Base-by-base conservation (phyloP, 1,140 invertebrate species). In the Ruditapes philippinarum region DNA sequence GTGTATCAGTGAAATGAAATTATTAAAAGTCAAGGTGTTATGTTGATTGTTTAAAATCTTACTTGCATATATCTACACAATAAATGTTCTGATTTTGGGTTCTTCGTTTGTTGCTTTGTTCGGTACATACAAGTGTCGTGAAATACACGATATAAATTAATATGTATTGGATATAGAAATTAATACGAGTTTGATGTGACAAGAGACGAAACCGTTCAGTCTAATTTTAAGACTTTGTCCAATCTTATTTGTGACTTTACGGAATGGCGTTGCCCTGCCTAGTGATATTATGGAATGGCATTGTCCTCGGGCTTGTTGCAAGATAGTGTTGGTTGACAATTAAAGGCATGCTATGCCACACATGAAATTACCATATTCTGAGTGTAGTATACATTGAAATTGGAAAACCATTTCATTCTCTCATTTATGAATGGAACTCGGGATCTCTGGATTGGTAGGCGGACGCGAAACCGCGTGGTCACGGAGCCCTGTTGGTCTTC, bases 1-100 rank as follows among this genome's bases (percentile, higher is more conserved):
- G 70, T 74, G 70, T 36, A 74, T 74, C 70, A 74, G 70, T 74
- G 70, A 74, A 74, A 74, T 74, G 70, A 74, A 74, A 74, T 74
- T 74, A 33, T 74, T 74, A 74, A 74, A 65, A 33, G 70, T 74
- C 70, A 74, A 74, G 70, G 38, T 74, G 70, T 74, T n/a, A n/a
- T n/a, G n/a, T n/a, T 74, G 36, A 36, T 74, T 74, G 31, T 22
- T 74, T 74, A 36, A 36, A 74, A 14, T 74, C 70, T 65, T 65
- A 65, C 60, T 65, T n/a, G n/a, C n/a, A n/a, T n/a, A n/a, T n/a
- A n/a, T n/a, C n/a, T n/a, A n/a, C n/a, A n/a, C n/a, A n/a, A n/a
- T n/a, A n/a, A n/a, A n/a, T n/a, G n/a, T n/a, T n/a, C n/a, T n/a
- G 60, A 25, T 65, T 65, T n/a, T 65, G 60, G 31, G 9, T 65